Percentiles rank a stretch among this genome's conserved stretches.
Evolutionary conservation across 2,888 invertebrate genomes (phyloP).

Genomic region (Listrodromus nycthemerus): DNA sequence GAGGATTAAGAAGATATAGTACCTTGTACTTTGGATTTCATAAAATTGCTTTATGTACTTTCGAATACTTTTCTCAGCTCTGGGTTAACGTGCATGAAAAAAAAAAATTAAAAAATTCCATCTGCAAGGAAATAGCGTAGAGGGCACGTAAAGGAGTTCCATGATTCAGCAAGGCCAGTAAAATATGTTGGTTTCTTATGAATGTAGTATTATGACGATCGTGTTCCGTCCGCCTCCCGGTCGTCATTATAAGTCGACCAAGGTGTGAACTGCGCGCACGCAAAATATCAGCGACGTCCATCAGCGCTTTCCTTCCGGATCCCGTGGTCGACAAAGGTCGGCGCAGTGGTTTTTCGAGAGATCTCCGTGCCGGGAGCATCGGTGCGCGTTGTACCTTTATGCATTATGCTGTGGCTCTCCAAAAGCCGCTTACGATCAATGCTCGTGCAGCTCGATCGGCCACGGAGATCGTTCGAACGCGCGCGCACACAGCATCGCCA

Average conservation of each 20-base stretch:
- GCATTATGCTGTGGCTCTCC: constrained; percentile 58
- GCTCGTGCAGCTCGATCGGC: constrained; percentile 47
- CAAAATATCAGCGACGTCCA: constrained; percentile 1
- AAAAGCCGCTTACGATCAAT: constrained; percentile 81
- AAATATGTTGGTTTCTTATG: background rate
- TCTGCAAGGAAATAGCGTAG: background rate
- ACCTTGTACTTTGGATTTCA: no score
- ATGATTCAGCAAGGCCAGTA: background rate
- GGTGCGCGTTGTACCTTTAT: constrained; percentile 63
- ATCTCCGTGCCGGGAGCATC: constrained; percentile 58
- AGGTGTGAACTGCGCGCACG: constrained; percentile 11
- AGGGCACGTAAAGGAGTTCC: background rate
- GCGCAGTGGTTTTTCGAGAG: constrained; percentile 60
- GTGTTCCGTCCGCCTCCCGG: background rate
- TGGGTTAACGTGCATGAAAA: background rate
- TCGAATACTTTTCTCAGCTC: no score
- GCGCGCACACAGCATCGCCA: constrained; percentile 2
- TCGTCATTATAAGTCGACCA: background rate
- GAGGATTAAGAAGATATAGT: no score
- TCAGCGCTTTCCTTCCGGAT: constrained; percentile 8
- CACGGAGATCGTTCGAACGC: constrained; percentile 10
- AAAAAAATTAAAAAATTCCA: background rate
- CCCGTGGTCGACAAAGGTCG: constrained; percentile 33
- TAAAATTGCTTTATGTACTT: no score
- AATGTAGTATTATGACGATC: constrained; percentile 51